A percentile compares a stretch with the other conserved stretches of the same genome.
Evolutionary conservation across 2,113 vertebrate species (phyloP).

Genomic region (Tiliqua scincoides): DNA sequence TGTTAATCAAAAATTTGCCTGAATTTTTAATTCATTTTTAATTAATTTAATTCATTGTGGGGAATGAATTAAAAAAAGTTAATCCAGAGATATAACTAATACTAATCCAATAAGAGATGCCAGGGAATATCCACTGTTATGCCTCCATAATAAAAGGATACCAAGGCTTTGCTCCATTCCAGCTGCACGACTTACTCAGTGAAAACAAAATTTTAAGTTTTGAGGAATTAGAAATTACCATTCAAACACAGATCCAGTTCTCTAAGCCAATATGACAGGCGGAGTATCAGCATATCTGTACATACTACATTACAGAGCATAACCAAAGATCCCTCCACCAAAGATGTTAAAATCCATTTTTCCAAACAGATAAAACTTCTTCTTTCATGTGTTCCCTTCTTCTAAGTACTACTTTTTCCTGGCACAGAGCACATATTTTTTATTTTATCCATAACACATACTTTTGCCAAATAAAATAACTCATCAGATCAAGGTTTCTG

Average conservation of each 20-base stretch:
- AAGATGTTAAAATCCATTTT: neutral
- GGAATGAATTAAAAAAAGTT: slow-evolving; percentile 8
- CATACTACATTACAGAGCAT: neutral
- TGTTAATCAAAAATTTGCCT: neutral
- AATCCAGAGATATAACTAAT: slow-evolving; percentile 34
- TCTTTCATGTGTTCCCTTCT: neutral
- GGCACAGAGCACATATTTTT: neutral
- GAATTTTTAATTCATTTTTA: no score
- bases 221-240: slow-evolving; percentile 7
- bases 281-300: neutral
- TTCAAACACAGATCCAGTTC: neutral
- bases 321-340: neutral
- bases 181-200: neutral
- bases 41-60: neutral
- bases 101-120: slow-evolving; percentile 24
- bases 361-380: neutral
- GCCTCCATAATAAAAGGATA: neutral
- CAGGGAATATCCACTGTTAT: neutral
- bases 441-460: slow-evolving; percentile 23
- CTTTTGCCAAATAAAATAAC: slow-evolving; percentile 13
- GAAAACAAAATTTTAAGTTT: slow-evolving; percentile 6
- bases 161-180: neutral
- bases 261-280: neutral
- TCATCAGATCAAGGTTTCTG: slow-evolving; percentile 37
- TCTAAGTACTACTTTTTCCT: neutral